phyloP scores from a whole-genome alignment of 2,797 vertebrate species.

The Simalia tracyae region DNA sequence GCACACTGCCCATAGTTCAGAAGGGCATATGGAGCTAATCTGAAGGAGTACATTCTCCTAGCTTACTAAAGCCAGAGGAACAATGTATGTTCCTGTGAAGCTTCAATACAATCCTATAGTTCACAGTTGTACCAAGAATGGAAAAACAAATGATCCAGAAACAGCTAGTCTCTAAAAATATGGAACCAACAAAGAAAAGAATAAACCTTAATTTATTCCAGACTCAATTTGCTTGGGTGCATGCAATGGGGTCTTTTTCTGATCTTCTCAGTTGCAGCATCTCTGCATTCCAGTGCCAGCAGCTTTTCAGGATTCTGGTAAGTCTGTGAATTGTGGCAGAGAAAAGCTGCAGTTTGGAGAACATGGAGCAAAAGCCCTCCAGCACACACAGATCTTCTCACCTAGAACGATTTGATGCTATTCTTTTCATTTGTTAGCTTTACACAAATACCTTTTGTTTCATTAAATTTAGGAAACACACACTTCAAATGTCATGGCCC shows the following conservation, averaged over 20 bases:
- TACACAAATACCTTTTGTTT: not conserved
- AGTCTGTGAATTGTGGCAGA: not conserved
- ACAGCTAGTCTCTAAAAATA: not conserved
- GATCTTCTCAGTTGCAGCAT: not conserved
- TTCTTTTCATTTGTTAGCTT: not conserved
- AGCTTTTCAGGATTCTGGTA: not conserved
- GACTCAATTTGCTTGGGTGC: not conserved
- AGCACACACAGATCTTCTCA: not conserved
- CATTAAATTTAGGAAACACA: constrained; percentile 19
- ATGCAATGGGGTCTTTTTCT: not conserved
- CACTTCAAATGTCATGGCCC: constrained; percentile 19
- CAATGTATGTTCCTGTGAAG: not conserved
- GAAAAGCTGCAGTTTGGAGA: not conserved
- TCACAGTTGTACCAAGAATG: constrained; percentile 18
- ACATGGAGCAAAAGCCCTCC: not conserved
- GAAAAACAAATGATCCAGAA: constrained; percentile 21
- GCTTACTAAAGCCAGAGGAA: not conserved
- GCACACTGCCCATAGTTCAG: not conserved
- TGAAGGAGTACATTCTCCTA: not conserved
- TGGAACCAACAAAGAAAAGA: not conserved
- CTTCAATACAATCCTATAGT: not conserved
- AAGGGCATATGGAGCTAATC: not conserved
- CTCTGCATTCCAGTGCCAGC: not conserved
- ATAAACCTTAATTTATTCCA: not conserved
- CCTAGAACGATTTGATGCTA: not conserved